Evolutionary conservation across 2,113 vertebrate species (phyloP).

Genomic region (Chlamydotis undulata): DNA sequence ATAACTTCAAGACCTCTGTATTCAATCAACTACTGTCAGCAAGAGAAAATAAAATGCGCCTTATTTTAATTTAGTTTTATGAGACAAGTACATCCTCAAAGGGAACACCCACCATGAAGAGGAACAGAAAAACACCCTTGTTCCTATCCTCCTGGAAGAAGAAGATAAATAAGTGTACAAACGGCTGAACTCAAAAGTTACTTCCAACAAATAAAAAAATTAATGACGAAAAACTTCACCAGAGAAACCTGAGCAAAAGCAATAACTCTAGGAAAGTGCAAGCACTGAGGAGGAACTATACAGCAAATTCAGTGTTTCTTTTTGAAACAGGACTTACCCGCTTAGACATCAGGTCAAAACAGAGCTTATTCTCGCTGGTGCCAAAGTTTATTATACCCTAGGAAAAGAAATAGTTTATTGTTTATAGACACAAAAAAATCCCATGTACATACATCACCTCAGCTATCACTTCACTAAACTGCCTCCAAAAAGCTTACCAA

Average conservation of each 20-base stretch:
- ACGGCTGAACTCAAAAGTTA: background rate
- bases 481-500: background rate
- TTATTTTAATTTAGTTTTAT: background rate
- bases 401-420: background rate
- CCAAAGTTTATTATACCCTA: conserved; percentile 92
- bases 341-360: conserved; percentile 85
- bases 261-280: background rate
- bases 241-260: background rate
- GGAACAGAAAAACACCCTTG: background rate
- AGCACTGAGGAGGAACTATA: background rate
- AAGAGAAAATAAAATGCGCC: background rate
- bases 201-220: background rate
- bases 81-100: background rate
- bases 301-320: background rate
- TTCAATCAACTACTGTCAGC: background rate
- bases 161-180: background rate
- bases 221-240: background rate
- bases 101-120: background rate
- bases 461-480: background rate
- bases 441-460: background rate
- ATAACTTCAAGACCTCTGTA: background rate
- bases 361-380: conserved; percentile 93
- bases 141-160: background rate
- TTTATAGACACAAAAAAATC: background rate
- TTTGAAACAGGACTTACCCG: conserved; percentile 76